Base-by-base conservation (phyloP, 2,797 vertebrate genomes). In the Arnoldichthys spilopterus region DNA sequence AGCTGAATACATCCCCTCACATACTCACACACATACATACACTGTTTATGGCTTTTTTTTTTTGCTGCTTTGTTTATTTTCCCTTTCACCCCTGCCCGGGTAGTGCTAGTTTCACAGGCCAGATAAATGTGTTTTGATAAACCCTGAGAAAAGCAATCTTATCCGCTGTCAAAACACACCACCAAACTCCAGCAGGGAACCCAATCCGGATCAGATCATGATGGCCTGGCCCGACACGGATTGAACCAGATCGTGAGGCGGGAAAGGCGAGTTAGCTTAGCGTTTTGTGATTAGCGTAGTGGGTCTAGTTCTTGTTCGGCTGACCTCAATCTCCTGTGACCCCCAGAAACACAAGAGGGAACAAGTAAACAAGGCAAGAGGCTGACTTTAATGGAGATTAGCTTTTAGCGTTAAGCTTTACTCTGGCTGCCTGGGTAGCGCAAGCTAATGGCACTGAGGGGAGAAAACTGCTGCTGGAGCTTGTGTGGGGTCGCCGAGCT, bases 151-250 rank as follows among this genome's bases (percentile, higher is more conserved):
- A 80, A 78, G 67, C 70, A 82, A 82, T 84, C 75, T 77, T 59
- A 64, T 76, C 73, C 58, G 9, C 83, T 83, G 77, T 81, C 80
- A 87, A 82, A 86, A 87, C 79, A 83, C 68, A 72, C 76, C 26
- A 59, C 59, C 58, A 13, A 49, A 59, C 34, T 76, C 58, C 69
- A 72, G 56, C n/a, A 8, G 49, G 69, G 80, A 85, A 83, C 54
- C 54, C 71, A 66, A 79, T 79, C 74, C 20, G 45, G 56, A 78
- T 78, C 77, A 30, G 56, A 32, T 70, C 63, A 30, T 66, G 67
- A 76, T 24, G 62, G 62, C 37, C 13, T 18, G 71, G 74, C 47
- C 51, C 49, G 22, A 37, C 72, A 61, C 28, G 74, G 76, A 78
- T 53, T 58, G 72, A 74, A 45, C 75, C n/a, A n/a, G 67, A 69